These are phyloP conservation scores for Eupristina koningsbergeri DNA, from an alignment of 1,140 invertebrate species.

Conservation along the genomic window DNA sequence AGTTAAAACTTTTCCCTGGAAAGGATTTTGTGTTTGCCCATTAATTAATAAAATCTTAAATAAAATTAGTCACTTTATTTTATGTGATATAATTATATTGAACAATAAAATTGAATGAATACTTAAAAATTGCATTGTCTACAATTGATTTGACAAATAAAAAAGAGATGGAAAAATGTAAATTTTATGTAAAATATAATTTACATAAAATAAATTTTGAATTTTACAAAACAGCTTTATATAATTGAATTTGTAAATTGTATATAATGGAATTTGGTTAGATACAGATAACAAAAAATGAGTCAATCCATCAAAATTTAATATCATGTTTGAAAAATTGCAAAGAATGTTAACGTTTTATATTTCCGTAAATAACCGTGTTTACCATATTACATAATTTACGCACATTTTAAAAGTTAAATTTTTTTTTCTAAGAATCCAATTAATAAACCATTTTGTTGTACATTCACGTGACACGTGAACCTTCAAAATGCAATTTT, in stretches of 20 bases:
- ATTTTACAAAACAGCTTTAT: background rate
- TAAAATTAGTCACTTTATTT: too few relatives aligned
- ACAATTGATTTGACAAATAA: too few relatives aligned
- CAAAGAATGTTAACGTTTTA: background rate
- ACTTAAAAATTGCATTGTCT: too few relatives aligned
- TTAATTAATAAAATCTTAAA: too few relatives aligned
- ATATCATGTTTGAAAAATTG: constrained; percentile 4
- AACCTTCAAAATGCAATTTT: background rate
- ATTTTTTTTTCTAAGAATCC: background rate
- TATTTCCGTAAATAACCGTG: constrained; percentile 9
- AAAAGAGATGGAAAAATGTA: background rate
- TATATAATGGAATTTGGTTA: too few relatives aligned
- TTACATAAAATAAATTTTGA: background rate
- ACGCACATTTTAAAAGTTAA: background rate
- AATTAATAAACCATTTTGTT: background rate
- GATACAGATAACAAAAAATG: background rate
- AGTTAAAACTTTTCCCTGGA: too few relatives aligned
- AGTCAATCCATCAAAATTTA: background rate
- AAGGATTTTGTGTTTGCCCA: too few relatives aligned
- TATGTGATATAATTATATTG: too few relatives aligned
- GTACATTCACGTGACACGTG: background rate
- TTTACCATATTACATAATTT: background rate
- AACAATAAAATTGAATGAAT: too few relatives aligned
- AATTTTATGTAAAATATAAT: background rate
- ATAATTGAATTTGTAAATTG: background rate